Evolutionary conservation across 2,888 invertebrate species (phyloP).

Genomic region (Cephonodes hylas): DNA sequence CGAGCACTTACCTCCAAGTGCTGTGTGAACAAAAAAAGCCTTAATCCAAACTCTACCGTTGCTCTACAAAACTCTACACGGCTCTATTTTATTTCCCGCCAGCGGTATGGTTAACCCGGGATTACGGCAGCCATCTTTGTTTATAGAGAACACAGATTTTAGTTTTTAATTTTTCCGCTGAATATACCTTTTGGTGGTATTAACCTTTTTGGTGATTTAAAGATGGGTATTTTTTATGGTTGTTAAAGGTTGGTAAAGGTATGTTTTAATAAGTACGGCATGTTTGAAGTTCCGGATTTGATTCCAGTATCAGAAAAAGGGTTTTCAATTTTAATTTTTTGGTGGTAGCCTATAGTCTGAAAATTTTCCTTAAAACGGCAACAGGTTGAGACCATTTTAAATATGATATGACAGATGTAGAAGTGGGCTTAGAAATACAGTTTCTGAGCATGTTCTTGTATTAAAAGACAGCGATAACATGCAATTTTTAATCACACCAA

Average conservation of each 20-base stretch:
- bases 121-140: conserved; percentile 10
- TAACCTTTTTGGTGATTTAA: neutral
- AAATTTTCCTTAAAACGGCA: too few relatives aligned
- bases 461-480: too few relatives aligned
- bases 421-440: neutral
- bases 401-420: too few relatives aligned
- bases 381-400: too few relatives aligned
- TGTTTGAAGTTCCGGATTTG: too few relatives aligned
- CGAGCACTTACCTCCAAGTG: neutral
- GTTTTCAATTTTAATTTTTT: too few relatives aligned
- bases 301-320: too few relatives aligned
- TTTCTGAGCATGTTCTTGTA: too few relatives aligned
- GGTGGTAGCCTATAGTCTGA: too few relatives aligned
- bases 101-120: conserved; percentile 3
- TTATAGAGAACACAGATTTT: conserved; percentile 1
- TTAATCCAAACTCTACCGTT: neutral
- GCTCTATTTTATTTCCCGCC: conserved; percentile 3
- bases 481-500: too few relatives aligned
- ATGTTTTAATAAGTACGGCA: too few relatives aligned
- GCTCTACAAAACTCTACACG: neutral
- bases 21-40: neutral
- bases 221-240: neutral
- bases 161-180: conserved; percentile 8
- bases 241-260: neutral
- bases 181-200: neutral